A percentile compares a stretch with the other conserved stretches of the same genome.
phyloP scores from a whole-genome alignment of 2,797 vertebrate genomes.

The Micromesistius poutassou region DNA sequence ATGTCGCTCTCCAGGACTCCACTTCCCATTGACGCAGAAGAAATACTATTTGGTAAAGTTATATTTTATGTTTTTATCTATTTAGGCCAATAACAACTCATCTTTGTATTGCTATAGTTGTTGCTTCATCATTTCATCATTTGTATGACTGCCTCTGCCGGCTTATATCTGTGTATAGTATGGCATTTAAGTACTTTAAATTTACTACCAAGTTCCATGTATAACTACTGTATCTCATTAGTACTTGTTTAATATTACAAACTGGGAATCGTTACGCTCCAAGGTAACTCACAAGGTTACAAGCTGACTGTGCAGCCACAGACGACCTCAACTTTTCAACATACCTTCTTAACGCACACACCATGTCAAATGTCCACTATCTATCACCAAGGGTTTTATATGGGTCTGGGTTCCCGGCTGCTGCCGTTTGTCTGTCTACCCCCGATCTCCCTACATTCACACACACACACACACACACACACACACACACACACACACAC shows the following conservation, averaged over 20 bases:
- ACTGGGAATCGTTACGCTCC: not conserved
- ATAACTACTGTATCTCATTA: slow-evolving; percentile 3
- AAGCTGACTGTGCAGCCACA: not conserved
- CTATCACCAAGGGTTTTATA: not conserved
- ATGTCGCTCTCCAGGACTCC: slow-evolving; percentile 12
- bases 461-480: not conserved
- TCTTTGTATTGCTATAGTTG: not conserved
- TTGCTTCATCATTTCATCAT: not conserved
- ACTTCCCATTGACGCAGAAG: not conserved
- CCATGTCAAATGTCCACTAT: not conserved
- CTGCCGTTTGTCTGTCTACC: slow-evolving; percentile 1
- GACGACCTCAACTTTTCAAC: not conserved
- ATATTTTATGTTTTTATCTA: not conserved
- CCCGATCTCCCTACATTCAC: not conserved
- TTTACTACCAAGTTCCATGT: not conserved
- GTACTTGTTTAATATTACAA: not conserved
- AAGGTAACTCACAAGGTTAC: not conserved
- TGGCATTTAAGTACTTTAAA: not conserved
- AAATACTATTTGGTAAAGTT: not conserved
- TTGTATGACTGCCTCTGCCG: not conserved
- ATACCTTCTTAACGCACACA: not conserved
- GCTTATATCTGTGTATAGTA: not conserved
- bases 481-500: not conserved
- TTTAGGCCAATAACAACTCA: not conserved
- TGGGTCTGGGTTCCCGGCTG: not conserved